A percentile compares a stretch with the other conserved stretches of the same genome.
Evolutionary conservation across 2,797 vertebrate genomes (phyloP).

Genomic region (Pelochelys cantorii): DNA sequence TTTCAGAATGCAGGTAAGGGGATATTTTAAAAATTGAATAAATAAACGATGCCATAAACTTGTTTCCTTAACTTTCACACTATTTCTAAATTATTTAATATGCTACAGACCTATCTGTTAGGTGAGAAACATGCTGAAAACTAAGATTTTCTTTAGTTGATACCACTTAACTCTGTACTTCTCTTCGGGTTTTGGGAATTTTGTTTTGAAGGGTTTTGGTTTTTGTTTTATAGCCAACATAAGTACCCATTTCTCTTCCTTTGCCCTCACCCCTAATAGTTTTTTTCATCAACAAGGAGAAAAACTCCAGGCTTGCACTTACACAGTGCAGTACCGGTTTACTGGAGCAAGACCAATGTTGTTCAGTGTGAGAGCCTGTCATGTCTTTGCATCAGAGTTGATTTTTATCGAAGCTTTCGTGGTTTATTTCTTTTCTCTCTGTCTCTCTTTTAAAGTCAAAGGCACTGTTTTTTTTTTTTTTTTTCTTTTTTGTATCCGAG

Average conservation of each 20-base stretch:
- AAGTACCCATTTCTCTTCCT: neutral
- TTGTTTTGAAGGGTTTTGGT: too few species aligned
- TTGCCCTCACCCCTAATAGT: neutral
- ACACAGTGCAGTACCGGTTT: neutral
- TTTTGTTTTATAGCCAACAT: neutral
- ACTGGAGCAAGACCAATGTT: neutral
- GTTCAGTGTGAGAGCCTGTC: neutral
- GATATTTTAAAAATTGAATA: neutral
- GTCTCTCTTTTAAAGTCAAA: neutral
- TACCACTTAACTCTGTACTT: neutral
- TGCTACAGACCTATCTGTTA: neutral
- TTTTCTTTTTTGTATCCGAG: neutral
- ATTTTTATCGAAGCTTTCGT: neutral
- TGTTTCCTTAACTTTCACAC: conserved; percentile 8
- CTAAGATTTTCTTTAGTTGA: neutral
- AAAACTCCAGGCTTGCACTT: neutral
- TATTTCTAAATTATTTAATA: neutral
- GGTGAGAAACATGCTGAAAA: neutral
- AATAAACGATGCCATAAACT: neutral
- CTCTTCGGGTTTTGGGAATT: neutral
- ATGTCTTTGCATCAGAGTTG: neutral
- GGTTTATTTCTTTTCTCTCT: neutral
- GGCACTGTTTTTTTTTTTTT: neutral
- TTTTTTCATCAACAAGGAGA: neutral
- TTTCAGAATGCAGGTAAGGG: neutral